phyloP scores from a whole-genome alignment of 2,797 vertebrate genomes.

The Coregonus sp. region DNA sequence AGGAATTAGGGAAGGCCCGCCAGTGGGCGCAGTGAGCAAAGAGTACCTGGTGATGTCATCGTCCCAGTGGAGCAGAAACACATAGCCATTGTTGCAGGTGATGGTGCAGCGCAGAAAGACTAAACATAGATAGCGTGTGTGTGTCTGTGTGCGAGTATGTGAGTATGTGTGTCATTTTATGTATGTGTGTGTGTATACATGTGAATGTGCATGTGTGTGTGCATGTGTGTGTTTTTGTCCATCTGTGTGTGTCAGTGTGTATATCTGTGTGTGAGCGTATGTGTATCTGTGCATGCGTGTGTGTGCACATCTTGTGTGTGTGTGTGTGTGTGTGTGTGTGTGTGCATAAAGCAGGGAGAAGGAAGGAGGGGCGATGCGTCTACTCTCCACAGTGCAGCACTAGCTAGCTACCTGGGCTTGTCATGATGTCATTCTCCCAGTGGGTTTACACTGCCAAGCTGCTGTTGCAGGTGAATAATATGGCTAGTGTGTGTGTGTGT shows the following conservation, averaged over 20 bases:
- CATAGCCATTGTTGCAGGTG: constrained; percentile 74
- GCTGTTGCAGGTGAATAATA: constrained; percentile 64
- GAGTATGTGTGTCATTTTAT: background rate
- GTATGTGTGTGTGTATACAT: background rate
- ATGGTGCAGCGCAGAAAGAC: constrained; percentile 69
- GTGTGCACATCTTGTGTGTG: constrained; percentile 37
- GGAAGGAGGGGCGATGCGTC: constrained; percentile 48
- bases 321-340: constrained; percentile 24
- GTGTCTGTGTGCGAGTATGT: background rate
- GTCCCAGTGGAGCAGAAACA: constrained; percentile 68
- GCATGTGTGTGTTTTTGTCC: background rate
- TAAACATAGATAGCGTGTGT: constrained; percentile 56
- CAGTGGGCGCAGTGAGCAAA: constrained; percentile 57
- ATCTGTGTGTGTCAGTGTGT: background rate
- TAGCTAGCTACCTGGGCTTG: constrained; percentile 58
- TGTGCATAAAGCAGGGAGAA: constrained; percentile 42
- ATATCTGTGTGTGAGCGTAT: background rate
- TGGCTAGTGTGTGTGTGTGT: constrained; percentile 46
- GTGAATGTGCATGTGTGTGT: background rate
- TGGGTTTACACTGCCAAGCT: constrained; percentile 56
- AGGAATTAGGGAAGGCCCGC: too few relatives aligned
- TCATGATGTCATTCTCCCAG: constrained; percentile 69
- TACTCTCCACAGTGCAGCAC: constrained; percentile 60
- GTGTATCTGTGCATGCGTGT: constrained; percentile 33
- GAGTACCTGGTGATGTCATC: constrained; percentile 74